Conservation (phyloP, 2,797 vertebrate species). For the Furcifer pardalis region DNA sequence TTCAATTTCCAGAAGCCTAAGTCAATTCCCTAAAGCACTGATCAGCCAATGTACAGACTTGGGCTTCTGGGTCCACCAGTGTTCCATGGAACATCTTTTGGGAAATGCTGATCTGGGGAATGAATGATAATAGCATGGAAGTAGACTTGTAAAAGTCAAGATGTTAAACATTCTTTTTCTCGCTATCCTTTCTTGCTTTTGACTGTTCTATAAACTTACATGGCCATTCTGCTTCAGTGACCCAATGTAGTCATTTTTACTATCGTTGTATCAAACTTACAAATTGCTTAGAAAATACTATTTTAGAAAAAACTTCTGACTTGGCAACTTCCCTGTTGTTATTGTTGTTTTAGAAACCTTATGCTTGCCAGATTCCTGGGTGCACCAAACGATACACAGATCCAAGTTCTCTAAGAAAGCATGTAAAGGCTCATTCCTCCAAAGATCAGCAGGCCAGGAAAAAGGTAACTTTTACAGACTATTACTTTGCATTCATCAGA, state of each 20-base stretch:
- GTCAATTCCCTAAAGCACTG: no score
- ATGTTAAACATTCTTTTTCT: slow-evolving; percentile 44
- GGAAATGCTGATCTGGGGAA: no score
- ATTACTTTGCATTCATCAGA: background rate
- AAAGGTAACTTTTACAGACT: slow-evolving; percentile 82
- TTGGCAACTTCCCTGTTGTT: slow-evolving; percentile 56
- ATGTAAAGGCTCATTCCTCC: slow-evolving; percentile 93
- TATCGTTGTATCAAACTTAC: slow-evolving; percentile 20
- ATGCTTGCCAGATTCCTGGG: slow-evolving; percentile 94
- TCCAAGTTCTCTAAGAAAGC: slow-evolving; percentile 96
- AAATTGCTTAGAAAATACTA: slow-evolving; percentile 13
- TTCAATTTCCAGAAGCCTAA: no score
- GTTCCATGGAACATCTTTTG: no score
- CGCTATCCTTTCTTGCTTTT: slow-evolving; percentile 42
- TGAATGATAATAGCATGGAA: background rate
- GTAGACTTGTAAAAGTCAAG: background rate
- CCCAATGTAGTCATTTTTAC: slow-evolving; percentile 11
- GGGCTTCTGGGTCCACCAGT: no score
- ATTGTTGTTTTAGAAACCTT: slow-evolving; percentile 89
- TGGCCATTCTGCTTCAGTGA: slow-evolving; percentile 41
- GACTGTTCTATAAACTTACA: slow-evolving; percentile 39
- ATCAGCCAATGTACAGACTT: no score
- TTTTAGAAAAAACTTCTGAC: slow-evolving; percentile 40
- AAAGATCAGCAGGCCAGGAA: slow-evolving; percentile 91
- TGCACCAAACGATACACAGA: slow-evolving; percentile 97